phyloP scores from a whole-genome alignment of 2,888 invertebrate species.

The Napeogenes sylphis region DNA sequence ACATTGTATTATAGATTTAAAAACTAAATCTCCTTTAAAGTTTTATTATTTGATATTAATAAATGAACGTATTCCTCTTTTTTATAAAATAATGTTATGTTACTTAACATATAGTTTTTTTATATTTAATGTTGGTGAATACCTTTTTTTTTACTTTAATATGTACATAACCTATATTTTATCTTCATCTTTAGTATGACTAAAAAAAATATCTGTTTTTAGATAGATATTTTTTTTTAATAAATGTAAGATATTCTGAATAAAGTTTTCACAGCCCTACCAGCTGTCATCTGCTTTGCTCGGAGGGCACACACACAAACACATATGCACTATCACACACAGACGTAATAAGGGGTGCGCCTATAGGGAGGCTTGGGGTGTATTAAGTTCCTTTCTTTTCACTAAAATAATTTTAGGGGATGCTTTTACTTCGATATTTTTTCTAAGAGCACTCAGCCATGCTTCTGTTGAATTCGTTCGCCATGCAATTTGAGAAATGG shows the following conservation, averaged over 20 bases:
- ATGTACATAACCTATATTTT: too few species aligned
- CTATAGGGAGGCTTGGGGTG: conserved; percentile 66
- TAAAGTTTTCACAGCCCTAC: conserved; percentile 42
- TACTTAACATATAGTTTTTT: too few species aligned
- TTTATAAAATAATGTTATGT: too few species aligned
- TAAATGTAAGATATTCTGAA: not conserved
- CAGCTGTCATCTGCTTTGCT: conserved; percentile 63
- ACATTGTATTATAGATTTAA: not conserved
- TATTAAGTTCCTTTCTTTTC: conserved; percentile 79
- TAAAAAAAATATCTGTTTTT: too few species aligned
- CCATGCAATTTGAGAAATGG: conserved; percentile 70
- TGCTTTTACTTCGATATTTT: conserved; percentile 76
- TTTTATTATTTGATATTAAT: too few species aligned
- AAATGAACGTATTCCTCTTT: too few species aligned
- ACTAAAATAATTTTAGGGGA: conserved; percentile 78
- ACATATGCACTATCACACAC: conserved; percentile 36
- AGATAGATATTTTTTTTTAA: too few species aligned
- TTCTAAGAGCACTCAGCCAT: conserved; percentile 55
- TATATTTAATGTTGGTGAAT: too few species aligned
- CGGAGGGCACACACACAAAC: conserved; percentile 62
- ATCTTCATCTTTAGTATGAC: too few species aligned
- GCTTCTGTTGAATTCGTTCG: conserved; percentile 61
- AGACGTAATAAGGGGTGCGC: conserved; percentile 59
- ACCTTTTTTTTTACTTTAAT: too few species aligned
- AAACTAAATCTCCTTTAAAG: too few species aligned